Evolutionary conservation across 2,113 vertebrate genomes (phyloP).

Genomic region (Carollia perspicillata): DNA sequence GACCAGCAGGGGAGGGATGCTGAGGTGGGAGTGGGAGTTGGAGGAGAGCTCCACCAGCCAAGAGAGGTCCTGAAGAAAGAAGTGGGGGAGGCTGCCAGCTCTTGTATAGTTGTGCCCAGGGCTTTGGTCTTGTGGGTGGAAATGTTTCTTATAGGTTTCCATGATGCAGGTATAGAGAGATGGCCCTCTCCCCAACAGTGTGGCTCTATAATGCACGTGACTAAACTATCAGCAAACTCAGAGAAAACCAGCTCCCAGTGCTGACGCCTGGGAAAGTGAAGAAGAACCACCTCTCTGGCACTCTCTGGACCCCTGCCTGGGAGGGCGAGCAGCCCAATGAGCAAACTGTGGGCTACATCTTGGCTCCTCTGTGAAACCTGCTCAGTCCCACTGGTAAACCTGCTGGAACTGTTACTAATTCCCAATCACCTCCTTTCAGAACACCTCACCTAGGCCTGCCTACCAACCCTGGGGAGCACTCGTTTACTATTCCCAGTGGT

Average conservation of each 20-base stretch:
- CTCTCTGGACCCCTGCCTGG: neutral
- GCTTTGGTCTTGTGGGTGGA: neutral
- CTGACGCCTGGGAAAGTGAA: neutral
- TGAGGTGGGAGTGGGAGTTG: rapidly evolving
- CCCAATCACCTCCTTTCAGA: neutral
- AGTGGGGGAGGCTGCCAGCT: neutral
- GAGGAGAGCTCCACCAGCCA: neutral
- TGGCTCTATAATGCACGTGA: neutral
- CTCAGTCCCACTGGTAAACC: neutral
- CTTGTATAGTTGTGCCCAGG: neutral
- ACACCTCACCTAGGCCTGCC: neutral
- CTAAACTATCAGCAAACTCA: neutral
- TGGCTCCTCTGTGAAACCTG: neutral
- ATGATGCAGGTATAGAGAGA: neutral
- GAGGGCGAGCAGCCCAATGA: neutral
- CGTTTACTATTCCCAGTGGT: neutral
- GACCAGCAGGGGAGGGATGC: neutral
- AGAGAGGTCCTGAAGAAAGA: neutral
- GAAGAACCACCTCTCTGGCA: neutral
- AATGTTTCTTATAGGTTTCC: neutral
- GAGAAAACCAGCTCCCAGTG: neutral
- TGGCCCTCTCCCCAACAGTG: neutral
- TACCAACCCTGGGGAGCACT: neutral
- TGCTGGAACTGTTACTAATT: neutral
- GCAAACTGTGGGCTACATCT: neutral